Percentiles rank a stretch among this genome's conserved stretches.
Evolutionary conservation across 2,797 vertebrate genomes (phyloP).

Genomic region (Tauraco hartlaubi): DNA sequence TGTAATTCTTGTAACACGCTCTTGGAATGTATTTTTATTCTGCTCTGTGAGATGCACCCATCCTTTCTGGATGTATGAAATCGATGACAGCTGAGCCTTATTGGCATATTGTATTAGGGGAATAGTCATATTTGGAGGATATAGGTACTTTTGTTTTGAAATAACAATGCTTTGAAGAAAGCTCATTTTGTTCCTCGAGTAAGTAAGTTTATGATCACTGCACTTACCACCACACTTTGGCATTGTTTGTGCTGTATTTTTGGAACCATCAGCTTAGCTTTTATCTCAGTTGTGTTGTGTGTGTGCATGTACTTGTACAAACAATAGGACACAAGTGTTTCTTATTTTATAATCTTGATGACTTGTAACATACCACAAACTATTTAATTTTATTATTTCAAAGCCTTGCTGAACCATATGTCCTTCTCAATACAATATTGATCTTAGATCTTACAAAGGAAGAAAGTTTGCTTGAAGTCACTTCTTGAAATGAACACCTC

Average conservation of each 20-base stretch:
- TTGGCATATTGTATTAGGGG: not conserved
- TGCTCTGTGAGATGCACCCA: not conserved
- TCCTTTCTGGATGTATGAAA: not conserved
- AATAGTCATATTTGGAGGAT: not conserved
- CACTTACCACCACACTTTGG: not conserved
- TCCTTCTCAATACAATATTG: not conserved
- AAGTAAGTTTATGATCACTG: not conserved
- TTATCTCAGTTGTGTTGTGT: conserved; percentile 12
- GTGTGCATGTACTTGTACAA: conserved; percentile 18
- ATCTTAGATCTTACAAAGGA: not conserved
- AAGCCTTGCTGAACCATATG: not conserved
- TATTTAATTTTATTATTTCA: not conserved
- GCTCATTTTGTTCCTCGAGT: not conserved
- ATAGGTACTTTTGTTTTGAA: conserved; percentile 8
- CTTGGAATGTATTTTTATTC: not conserved
- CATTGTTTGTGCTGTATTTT: not conserved
- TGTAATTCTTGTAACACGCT: not conserved
- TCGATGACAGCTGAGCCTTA: not conserved
- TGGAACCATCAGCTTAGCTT: not conserved
- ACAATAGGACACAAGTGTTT: conserved; percentile 46
- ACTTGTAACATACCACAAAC: conserved; percentile 1
- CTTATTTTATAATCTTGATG: conserved; percentile 56
- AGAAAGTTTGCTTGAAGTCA: not conserved
- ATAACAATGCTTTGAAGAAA: not conserved
- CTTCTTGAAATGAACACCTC: not conserved